Percentiles rank a stretch among this genome's conserved stretches.
These are phyloP conservation scores for Lepus americanus DNA, from an alignment of 2,113 vertebrate genomes.

Conservation along the genomic window DNA sequence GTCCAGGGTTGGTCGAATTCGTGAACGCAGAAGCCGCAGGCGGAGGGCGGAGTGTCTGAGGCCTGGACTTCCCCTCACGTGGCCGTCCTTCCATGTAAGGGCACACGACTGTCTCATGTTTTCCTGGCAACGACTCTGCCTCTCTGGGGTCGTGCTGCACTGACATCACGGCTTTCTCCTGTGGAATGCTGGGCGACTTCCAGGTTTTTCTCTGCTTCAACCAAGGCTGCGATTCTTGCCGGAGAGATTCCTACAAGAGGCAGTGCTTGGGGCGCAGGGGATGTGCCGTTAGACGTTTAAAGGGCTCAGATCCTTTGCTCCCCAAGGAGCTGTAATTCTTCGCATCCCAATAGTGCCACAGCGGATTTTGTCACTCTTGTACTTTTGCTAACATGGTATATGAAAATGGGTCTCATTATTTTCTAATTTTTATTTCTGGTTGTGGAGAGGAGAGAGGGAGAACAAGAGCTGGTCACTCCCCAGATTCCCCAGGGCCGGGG, in stretches of 20 bases:
- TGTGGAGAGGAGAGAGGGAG: no score
- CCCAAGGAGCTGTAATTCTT: background rate
- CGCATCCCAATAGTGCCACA: no score
- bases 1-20: background rate
- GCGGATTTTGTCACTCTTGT: background rate
- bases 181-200: background rate
- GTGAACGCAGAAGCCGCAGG: background rate
- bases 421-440: background rate
- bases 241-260: background rate
- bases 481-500: no score
- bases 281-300: background rate
- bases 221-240: background rate
- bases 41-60: background rate
- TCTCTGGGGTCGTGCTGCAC: background rate
- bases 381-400: background rate
- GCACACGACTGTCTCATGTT: background rate
- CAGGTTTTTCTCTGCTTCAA: background rate
- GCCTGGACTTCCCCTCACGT: no score
- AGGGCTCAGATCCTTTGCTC: background rate
- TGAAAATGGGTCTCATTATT: background rate
- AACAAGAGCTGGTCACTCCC: no score
- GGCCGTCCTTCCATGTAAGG: background rate
- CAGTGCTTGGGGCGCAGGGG: no score
- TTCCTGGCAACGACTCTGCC: background rate
- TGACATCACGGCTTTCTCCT: background rate